A percentile compares a stretch with the other conserved stretches of the same genome.
phyloP scores from a whole-genome alignment of 2,797 vertebrate species.

The Cirrhinus molitorella region DNA sequence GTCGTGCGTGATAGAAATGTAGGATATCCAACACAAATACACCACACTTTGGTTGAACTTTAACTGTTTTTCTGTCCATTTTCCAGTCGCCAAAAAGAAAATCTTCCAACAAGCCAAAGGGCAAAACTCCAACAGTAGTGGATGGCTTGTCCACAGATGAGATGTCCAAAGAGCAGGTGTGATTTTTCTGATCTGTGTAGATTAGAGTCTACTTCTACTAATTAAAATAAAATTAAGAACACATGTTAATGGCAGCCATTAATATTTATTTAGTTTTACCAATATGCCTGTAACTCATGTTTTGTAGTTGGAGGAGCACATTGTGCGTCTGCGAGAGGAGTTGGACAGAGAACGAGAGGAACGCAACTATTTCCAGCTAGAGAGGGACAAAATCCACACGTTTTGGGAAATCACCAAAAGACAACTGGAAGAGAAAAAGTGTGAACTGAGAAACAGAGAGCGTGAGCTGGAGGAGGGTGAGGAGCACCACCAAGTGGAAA shows the following conservation, averaged over 20 bases:
- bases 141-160: constrained; percentile 76
- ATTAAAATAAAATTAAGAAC: not conserved
- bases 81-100: constrained; percentile 83
- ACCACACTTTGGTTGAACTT: not conserved
- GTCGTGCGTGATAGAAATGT: too few species aligned
- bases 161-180: constrained; percentile 86
- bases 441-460: constrained; percentile 83
- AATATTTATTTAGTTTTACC: not conserved
- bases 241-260: not conserved
- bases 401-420: constrained; percentile 87
- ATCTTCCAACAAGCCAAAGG: constrained; percentile 65
- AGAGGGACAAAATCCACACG: constrained; percentile 85
- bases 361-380: constrained; percentile 89
- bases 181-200: not conserved
- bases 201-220: not conserved
- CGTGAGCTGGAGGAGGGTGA: constrained; percentile 88
- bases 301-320: constrained; percentile 83
- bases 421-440: constrained; percentile 84
- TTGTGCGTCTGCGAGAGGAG: constrained; percentile 83
- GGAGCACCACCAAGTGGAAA: constrained; percentile 87
- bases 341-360: constrained; percentile 89
- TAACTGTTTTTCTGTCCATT: not conserved
- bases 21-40: not conserved
- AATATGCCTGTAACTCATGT: not conserved
- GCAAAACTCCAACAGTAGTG: constrained; percentile 66